phyloP scores from a whole-genome alignment of 2,797 vertebrate species.

The Heterohyrax brucei region DNA sequence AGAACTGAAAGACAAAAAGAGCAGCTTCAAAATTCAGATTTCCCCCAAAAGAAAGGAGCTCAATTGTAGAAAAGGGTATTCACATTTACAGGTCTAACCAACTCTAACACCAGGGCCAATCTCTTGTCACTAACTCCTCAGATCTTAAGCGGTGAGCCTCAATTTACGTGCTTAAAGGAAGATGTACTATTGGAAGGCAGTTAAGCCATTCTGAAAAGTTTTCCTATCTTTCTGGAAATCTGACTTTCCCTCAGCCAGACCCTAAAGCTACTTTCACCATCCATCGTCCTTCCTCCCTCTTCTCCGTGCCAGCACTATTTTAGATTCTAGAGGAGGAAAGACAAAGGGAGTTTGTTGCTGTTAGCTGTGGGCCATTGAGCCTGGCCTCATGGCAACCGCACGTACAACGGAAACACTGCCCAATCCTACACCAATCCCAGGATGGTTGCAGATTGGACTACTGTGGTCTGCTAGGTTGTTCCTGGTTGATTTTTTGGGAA shows the following conservation, averaged over 20 bases:
- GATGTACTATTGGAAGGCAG: background rate
- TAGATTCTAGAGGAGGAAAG: background rate
- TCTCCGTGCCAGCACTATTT: background rate
- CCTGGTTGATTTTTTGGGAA: background rate
- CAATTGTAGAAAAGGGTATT: background rate
- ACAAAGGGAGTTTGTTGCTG: background rate
- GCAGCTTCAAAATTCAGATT: background rate
- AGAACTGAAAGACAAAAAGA: conserved; percentile 66
- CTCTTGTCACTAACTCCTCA: background rate
- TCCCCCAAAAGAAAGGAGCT: background rate
- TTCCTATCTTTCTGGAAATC: conserved; percentile 44
- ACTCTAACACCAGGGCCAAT: background rate
- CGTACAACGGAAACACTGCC: background rate
- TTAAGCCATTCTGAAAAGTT: background rate
- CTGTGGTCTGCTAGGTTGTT: background rate
- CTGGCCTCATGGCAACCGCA: background rate
- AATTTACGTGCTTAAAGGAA: background rate
- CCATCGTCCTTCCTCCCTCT: background rate
- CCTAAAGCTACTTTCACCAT: background rate
- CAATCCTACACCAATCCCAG: background rate
- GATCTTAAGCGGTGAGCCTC: background rate
- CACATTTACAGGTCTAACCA: background rate
- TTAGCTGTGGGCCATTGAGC: background rate
- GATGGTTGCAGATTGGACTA: background rate
- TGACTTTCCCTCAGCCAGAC: background rate